Base-by-base conservation (phyloP, 2,888 invertebrate genomes). In the Pyrgus malvae region DNA sequence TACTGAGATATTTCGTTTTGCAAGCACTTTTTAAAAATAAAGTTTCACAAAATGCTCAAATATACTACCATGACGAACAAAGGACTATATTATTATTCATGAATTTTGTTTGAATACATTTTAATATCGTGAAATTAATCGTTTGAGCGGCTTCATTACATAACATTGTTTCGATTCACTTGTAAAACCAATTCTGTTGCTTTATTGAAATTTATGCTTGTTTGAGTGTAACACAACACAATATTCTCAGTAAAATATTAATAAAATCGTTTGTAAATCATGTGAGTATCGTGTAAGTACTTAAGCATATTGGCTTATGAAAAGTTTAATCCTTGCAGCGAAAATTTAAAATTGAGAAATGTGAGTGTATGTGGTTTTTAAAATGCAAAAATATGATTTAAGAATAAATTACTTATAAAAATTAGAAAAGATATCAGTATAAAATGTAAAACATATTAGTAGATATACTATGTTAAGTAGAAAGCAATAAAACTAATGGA, bases 141-240 rank as follows among this genome's bases (percentile, higher is more conserved):
- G 41, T 33, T 41, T 41, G 23, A 50, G 41, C 16, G 23, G 49
- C 49, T 50, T 41, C 21, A 50, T 41, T 41, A 23, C 49, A 50
- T 35, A 33, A 37, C 25, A 25, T 40, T 35, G 25, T 42, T 50
- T 8, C 25, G 35, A 33, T 50, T 9, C 27, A 42, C 23, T 50
- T 50, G 33, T 42, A 25, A 42, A 50, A 50, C 25, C 23, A 42
- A 35, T 33, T 42, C 42, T 31, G 35, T 37, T 25, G 42, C 25
- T 42, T 42, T 35, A 35, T 35, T 42, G 25, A 42, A 42, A 42
- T 35, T 17, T 50, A 50, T 35, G 11, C 17, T 19, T 25, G 31
- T 41, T 33, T 41, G 41, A 23, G 19, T 9, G 41, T 44, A 16
- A 33, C 41, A 21, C 40, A 16, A 41, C 31, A 33, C 33, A 50